Evolutionary conservation across 2,113 vertebrate genomes (phyloP), one percentile per base, ranked within the genome.

Genomic region (Ornithorhynchus anatinus): DNA sequence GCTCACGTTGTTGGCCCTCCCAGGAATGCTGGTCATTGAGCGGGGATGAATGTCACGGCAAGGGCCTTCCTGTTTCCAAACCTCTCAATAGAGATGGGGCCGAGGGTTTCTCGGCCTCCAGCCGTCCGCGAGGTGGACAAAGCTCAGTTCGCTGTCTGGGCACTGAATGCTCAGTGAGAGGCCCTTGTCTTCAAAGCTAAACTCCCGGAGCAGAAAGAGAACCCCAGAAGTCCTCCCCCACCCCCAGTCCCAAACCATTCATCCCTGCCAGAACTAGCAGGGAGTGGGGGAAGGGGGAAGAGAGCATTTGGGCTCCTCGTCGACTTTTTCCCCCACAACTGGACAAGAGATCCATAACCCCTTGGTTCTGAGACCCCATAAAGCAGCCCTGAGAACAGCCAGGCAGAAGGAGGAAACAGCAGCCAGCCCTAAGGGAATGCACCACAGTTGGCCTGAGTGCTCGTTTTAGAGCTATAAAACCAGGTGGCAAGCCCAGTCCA

Each of bases 401-500:
- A 72, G 40, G 23, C 15, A 58, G 53, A 52, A 52, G 73, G 45
- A 69, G 62, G 59, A 75, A 72, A 72, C 32, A 45, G 43, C 15
- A 50, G 47, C 1, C 1, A 74, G 40, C 67, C 77, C 72, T 67
- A 80, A 64, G 44, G 32, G 52, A 70, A 67, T 62, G 40, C 39
- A 81, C 81, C 69, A 79, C 72, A 85, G 84, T 5, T 70, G 81
- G 72, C 69, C 77, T 79, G 75, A 78, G 57, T 56, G 29, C 54
- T 77, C 75, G 82, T 82, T 79, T 84, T 75, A 80, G 75, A 81
- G 67, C 69, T 38, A 43, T 64, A 72, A 83, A 85, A 62, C 76
- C 50, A 76, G 75, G 75, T 86, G 83, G 61, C 77, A 89, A 87
- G 85, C 75, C 84, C 65, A 53, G 86, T 92, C 89, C 67, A 93